Evolutionary conservation across 2,888 invertebrate genomes (phyloP).

Genomic region (Pimpla rufipes): DNA sequence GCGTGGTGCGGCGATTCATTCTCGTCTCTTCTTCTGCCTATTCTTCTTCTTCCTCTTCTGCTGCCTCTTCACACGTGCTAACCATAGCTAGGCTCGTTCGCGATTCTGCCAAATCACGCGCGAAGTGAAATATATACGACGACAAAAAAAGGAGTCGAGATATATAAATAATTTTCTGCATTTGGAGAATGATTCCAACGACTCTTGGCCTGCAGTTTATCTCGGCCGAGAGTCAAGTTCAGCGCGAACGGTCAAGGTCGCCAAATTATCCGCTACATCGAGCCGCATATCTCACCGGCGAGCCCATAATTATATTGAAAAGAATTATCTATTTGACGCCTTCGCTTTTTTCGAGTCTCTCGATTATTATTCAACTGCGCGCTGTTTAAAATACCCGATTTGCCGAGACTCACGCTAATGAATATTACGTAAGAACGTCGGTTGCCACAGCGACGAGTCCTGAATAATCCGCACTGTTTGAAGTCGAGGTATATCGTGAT

Average conservation of each 20-base stretch:
- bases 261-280: slow-evolving; percentile 46
- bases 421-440: slow-evolving; percentile 1
- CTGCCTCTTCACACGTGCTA: slow-evolving; percentile 18
- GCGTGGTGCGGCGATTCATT: slow-evolving; percentile 61
- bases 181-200: slow-evolving; percentile 24
- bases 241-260: slow-evolving; percentile 57
- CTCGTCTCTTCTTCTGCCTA: slow-evolving; percentile 34
- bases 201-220: slow-evolving; percentile 60
- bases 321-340: slow-evolving; percentile 18
- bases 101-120: slow-evolving; percentile 12
- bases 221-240: slow-evolving; percentile 62
- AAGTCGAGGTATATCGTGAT: not conserved
- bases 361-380: slow-evolving; percentile 8
- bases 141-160: not conserved
- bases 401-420: not conserved
- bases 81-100: not conserved
- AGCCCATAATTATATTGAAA: not conserved
- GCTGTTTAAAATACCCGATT: not conserved
- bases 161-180: not conserved
- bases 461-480: not conserved
- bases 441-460: not conserved
- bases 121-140: not conserved
- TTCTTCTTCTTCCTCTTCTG: slow-evolving; percentile 29
- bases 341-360: not conserved
- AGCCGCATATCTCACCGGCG: not conserved